Conservation (phyloP, 2,113 vertebrate genomes). For the Bostrychus sinensis region DNA sequence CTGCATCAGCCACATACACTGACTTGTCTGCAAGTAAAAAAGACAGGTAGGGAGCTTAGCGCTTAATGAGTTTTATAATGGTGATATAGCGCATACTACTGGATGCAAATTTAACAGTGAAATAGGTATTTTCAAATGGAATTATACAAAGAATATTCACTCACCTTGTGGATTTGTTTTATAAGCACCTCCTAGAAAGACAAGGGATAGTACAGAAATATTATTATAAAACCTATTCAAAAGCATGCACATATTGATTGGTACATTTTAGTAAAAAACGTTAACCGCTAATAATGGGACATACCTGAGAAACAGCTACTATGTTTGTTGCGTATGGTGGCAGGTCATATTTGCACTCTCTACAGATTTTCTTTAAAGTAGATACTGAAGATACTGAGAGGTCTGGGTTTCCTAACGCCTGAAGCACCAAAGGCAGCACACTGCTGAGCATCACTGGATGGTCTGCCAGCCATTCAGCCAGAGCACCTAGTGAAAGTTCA, state of each 20-base stretch:
- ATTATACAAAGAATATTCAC: conserved; percentile 30
- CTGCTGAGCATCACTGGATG: conserved; percentile 99
- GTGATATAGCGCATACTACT: background rate
- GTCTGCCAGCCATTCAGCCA: conserved; percentile 98
- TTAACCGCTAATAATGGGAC: background rate
- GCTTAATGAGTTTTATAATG: conserved; percentile 9
- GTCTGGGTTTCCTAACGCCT: conserved; percentile 96
- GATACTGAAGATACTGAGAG: conserved; percentile 98
- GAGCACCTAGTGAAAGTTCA: conserved; percentile 80
- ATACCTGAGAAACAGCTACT: conserved; percentile 96
- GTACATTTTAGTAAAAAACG: too few species aligned
- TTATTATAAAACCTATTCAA: background rate
- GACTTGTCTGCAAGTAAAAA: conserved; percentile 87
- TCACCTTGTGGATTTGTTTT: conserved; percentile 99
- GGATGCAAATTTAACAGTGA: background rate
- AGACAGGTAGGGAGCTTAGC: conserved; percentile 15
- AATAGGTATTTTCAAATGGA: background rate
- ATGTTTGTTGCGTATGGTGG: conserved; percentile 96
- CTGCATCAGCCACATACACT: conserved; percentile 99
- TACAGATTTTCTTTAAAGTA: conserved; percentile 97
- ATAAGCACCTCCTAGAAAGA: conserved; percentile 91
- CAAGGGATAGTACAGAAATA: conserved; percentile 4
- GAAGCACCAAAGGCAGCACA: conserved; percentile 93
- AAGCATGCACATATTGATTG: background rate
- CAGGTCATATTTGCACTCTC: conserved; percentile 97